Evolutionary conservation across 35 echinoderm and acorn worm genomes (phyloP).

Genomic region (Apostichopus parvimensis): DNA sequence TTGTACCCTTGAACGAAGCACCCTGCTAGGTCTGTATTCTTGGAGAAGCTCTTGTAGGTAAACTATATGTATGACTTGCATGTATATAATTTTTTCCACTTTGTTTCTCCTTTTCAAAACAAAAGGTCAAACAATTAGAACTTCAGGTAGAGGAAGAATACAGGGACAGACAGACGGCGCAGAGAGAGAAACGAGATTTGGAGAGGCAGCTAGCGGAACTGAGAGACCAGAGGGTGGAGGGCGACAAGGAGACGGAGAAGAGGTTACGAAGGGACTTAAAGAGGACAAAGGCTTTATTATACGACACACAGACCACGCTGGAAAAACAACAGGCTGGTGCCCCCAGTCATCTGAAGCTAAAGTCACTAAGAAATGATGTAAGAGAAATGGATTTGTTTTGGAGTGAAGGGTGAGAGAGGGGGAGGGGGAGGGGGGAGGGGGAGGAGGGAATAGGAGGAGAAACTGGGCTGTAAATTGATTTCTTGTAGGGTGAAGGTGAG

Average conservation of each 20-base stretch:
- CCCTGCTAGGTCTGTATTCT: no score
- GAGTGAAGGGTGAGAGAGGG: neutral
- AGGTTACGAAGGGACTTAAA: slow-evolving; percentile 88
- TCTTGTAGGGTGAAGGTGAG: neutral
- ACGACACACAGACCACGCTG: slow-evolving; percentile 87
- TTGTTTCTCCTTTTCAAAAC: neutral
- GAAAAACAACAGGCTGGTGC: slow-evolving; percentile 84
- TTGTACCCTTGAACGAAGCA: no score
- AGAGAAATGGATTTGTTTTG: neutral
- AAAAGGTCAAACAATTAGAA: slow-evolving; percentile 84
- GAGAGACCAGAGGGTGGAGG: slow-evolving; percentile 58
- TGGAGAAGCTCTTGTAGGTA: no score
- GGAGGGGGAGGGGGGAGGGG: neutral
- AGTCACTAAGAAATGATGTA: slow-evolving; percentile 98
- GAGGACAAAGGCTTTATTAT: slow-evolving; percentile 90
- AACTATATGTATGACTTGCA: no score
- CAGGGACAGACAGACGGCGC: slow-evolving; percentile 72
- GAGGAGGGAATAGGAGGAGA: neutral
- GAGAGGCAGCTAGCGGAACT: slow-evolving; percentile 83
- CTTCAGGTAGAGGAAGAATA: slow-evolving; percentile 97
- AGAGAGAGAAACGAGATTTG: slow-evolving; percentile 81
- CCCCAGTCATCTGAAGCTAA: slow-evolving; percentile 76
- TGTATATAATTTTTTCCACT: neutral
- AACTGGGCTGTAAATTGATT: no score
- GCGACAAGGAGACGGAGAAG: slow-evolving; percentile 86